A percentile compares a stretch with the other conserved stretches of the same genome.
phyloP scores from a whole-genome alignment of 2,888 invertebrate genomes.

The Tyria jacobaeae region DNA sequence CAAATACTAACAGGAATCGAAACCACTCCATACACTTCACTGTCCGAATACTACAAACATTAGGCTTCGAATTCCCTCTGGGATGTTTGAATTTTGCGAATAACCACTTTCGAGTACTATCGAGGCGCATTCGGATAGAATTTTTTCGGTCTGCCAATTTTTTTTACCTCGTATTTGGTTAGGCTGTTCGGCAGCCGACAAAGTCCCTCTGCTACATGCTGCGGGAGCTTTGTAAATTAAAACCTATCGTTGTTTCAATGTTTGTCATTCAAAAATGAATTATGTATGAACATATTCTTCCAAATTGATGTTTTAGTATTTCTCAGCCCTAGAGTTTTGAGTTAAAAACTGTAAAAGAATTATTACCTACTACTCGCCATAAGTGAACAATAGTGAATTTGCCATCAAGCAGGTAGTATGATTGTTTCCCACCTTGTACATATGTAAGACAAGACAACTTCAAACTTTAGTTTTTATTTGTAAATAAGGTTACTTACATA shows the following conservation, averaged over 20 bases:
- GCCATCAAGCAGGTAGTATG: too few relatives aligned
- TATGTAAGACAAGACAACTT: too few relatives aligned
- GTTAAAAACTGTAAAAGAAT: too few relatives aligned
- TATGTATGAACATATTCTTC: too few relatives aligned
- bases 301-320: too few relatives aligned
- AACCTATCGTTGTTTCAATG: neutral
- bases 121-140: slow-evolving; percentile 15
- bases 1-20: slow-evolving; percentile 26
- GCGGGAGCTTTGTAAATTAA: neutral
- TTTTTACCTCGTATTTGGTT: slow-evolving; percentile 32
- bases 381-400: too few relatives aligned
- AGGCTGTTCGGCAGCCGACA: slow-evolving; percentile 24
- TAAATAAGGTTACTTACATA: too few relatives aligned
- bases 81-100: slow-evolving; percentile 35
- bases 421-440: too few relatives aligned
- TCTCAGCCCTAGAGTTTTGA: too few relatives aligned
- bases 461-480: too few relatives aligned
- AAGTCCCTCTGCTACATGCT: neutral
- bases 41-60: slow-evolving; percentile 34
- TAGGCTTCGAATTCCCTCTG: slow-evolving; percentile 27
- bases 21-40: slow-evolving; percentile 14
- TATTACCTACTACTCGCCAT: too few relatives aligned
- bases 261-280: too few relatives aligned
- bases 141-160: slow-evolving; percentile 24
- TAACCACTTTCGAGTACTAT: slow-evolving; percentile 22